Conservation (phyloP, 2,113 vertebrate genomes). For the Nesogale talazaci region DNA sequence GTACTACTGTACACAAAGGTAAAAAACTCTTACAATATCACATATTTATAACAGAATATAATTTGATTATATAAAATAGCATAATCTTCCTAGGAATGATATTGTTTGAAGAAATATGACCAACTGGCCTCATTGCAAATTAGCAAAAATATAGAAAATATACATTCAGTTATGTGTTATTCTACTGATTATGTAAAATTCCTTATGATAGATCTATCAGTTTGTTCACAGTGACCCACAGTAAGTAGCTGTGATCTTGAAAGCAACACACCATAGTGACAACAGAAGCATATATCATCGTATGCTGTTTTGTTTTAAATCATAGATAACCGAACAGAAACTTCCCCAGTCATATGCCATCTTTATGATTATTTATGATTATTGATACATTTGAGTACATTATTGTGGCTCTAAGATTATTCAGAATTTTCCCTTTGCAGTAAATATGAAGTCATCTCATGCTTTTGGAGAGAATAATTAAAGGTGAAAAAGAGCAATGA, state of each 20-base stretch:
- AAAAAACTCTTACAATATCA: not conserved
- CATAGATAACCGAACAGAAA: not conserved
- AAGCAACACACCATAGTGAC: not conserved
- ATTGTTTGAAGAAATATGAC: not conserved
- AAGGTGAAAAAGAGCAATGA: not conserved
- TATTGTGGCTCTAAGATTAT: not conserved
- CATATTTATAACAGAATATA: not conserved
- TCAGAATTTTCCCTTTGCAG: not conserved
- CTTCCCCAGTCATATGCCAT: not conserved
- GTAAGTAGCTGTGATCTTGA: not conserved
- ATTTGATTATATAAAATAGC: not conserved
- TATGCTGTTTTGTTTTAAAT: not conserved
- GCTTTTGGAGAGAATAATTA: not conserved
- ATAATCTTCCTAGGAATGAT: not conserved
- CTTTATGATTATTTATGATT: not conserved
- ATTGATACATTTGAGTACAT: not conserved
- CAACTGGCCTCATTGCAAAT: constrained; percentile 24
- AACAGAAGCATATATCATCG: not conserved
- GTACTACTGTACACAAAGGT: not conserved
- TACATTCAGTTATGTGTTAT: not conserved
- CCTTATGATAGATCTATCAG: not conserved
- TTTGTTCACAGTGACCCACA: not conserved
- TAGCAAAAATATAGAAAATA: not conserved
- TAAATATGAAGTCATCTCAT: not conserved
- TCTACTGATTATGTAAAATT: not conserved